Evolutionary conservation across 1,140 invertebrate species (phyloP).

Genomic region (Ceratina japonica): DNA sequence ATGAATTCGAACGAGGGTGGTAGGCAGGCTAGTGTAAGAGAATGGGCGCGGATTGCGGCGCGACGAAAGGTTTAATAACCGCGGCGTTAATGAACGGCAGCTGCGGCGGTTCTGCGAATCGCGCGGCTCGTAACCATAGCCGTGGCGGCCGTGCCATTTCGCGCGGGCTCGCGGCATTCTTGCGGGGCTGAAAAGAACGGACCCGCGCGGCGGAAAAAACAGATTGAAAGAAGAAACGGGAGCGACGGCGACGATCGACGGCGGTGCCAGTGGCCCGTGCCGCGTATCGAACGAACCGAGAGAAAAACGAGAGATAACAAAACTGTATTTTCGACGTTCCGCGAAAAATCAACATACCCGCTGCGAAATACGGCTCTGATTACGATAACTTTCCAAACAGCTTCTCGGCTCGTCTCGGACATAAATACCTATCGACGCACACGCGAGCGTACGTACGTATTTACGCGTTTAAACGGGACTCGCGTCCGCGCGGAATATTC

Average conservation of each 20-base stretch:
- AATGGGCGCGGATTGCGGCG: constrained; percentile 40
- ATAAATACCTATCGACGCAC: too few species aligned
- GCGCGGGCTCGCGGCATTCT: constrained; percentile 45
- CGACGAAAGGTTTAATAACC: constrained; percentile 52
- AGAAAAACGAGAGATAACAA: constrained; percentile 14
- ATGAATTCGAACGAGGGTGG: constrained; percentile 48
- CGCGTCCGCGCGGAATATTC: not conserved
- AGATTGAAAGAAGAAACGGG: not conserved
- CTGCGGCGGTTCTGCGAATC: constrained; percentile 52
- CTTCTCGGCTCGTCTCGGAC: too few species aligned
- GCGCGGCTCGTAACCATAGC: not conserved
- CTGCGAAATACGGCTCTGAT: not conserved
- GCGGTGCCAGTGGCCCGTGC: too few species aligned
- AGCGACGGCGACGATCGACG: not conserved
- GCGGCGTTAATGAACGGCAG: constrained; percentile 53
- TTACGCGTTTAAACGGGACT: constrained; percentile 4
- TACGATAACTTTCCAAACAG: not conserved
- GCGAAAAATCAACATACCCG: not conserved
- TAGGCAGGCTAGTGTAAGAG: not conserved
- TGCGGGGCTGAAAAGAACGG: constrained; percentile 34
- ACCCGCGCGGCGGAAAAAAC: constrained; percentile 17
- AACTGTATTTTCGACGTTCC: too few species aligned
- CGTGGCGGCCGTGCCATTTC: constrained; percentile 23
- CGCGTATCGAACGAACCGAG: too few species aligned
- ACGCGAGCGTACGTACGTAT: too few species aligned